A percentile compares a stretch with the other conserved stretches of the same genome.
phyloP scores from a whole-genome alignment of 2,888 invertebrate genomes.

The Phortica okadai region DNA sequence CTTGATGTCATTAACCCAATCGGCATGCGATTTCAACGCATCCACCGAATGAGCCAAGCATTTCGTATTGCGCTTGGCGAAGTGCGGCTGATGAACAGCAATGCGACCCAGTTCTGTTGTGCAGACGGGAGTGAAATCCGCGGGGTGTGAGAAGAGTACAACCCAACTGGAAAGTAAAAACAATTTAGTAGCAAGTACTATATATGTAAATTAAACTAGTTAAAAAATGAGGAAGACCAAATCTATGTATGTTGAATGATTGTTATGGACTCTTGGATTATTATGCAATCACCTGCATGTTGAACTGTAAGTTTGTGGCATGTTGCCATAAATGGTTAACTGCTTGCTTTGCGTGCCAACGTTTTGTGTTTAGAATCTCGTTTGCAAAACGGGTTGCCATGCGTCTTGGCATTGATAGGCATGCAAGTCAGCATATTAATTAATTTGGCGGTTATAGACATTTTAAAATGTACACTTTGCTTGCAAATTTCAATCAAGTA shows the following conservation, averaged over 20 bases:
- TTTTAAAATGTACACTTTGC: neutral
- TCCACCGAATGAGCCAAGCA: conserved; percentile 89
- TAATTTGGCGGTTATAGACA: neutral
- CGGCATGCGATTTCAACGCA: conserved; percentile 83
- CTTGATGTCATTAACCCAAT: conserved; percentile 87
- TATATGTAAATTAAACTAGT: neutral
- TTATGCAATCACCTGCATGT: neutral
- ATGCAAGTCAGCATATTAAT: neutral
- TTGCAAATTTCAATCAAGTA: neutral
- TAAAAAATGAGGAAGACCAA: neutral
- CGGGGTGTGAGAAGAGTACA: conserved; percentile 91
- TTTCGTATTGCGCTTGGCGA: conserved; percentile 84
- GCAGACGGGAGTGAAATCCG: conserved; percentile 93
- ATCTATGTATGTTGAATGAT: neutral
- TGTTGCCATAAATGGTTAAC: neutral
- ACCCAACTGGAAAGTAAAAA: conserved; percentile 82
- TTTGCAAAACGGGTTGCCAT: neutral
- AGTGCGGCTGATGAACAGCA: conserved; percentile 83
- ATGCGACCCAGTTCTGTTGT: conserved; percentile 90
- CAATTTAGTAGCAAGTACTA: neutral
- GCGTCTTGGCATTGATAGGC: neutral
- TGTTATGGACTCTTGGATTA: conserved; percentile 13
- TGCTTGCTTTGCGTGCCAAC: neutral
- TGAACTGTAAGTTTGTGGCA: neutral
- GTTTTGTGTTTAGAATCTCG: neutral